These are phyloP conservation scores for Nipponacmea schrenckii DNA, from an alignment of 2,888 invertebrate genomes.

Conservation along the genomic window DNA sequence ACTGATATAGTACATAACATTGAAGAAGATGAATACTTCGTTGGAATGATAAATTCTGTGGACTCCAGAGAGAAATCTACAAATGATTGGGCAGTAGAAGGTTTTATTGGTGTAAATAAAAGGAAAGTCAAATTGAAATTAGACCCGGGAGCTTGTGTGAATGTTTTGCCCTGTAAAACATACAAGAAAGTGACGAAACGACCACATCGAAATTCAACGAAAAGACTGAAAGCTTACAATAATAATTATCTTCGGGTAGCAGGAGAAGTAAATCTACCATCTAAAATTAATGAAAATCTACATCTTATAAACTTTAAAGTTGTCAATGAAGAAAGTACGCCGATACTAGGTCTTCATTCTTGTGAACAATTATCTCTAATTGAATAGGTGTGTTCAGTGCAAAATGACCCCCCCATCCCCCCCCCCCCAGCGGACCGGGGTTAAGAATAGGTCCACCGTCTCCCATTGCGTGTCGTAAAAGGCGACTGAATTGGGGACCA, in stretches of 20 bases:
- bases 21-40: neutral
- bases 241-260: neutral
- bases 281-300: neutral
- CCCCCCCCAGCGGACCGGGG: too few relatives aligned
- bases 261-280: neutral
- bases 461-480: too few relatives aligned
- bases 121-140: neutral
- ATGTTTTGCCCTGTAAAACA: neutral
- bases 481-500: too few relatives aligned
- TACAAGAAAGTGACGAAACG: neutral
- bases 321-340: neutral
- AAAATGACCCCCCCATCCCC: too few relatives aligned
- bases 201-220: neutral
- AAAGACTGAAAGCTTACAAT: neutral
- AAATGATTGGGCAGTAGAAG: neutral
- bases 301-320: neutral
- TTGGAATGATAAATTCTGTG: too few relatives aligned
- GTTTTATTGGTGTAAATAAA: neutral
- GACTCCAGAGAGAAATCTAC: neutral
- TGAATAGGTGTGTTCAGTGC: neutral
- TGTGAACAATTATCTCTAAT: neutral
- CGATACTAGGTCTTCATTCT: neutral
- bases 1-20: too few relatives aligned
- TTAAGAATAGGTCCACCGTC: too few relatives aligned
- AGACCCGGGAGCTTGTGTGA: neutral